These are phyloP conservation scores for Yponomeuta evonymella DNA, from an alignment of 2,888 invertebrate species.

Conservation along the genomic window DNA sequence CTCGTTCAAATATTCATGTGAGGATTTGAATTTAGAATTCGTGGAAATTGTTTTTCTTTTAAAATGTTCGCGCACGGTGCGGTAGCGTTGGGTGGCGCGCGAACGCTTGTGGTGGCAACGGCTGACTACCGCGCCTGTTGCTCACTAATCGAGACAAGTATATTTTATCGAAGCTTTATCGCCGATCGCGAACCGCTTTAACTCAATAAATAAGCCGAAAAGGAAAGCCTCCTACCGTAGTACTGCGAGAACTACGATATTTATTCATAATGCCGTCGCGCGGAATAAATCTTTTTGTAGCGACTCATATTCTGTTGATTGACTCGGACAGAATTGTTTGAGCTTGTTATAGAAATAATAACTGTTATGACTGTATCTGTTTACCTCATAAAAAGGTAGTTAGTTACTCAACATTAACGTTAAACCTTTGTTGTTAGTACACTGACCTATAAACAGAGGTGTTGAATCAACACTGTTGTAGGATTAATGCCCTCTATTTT, in stretches of 20 bases:
- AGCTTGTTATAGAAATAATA: not conserved
- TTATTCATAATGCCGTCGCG: not conserved
- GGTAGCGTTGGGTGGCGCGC: constrained; percentile 21
- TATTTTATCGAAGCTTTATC: constrained; percentile 30
- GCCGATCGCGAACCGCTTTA: constrained; percentile 22
- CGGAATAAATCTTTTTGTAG: not conserved
- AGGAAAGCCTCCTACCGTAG: constrained; percentile 28
- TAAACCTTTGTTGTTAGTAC: not conserved
- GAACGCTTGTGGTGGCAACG: constrained; percentile 24
- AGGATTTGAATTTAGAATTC: constrained; percentile 26
- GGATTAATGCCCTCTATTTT: not conserved
- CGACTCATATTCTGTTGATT: not conserved
- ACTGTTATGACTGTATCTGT: not conserved
- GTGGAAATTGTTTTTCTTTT: constrained; percentile 22
- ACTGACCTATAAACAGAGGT: not conserved
- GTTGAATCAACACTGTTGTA: not conserved
- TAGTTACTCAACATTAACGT: not conserved
- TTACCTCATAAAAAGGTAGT: not conserved
- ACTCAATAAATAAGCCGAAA: constrained; percentile 27
- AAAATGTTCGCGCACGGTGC: constrained; percentile 14
- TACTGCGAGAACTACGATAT: not conserved
- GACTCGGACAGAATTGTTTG: not conserved
- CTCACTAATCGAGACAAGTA: constrained; percentile 1
- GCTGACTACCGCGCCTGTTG: constrained; percentile 25
- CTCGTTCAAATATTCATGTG: constrained; percentile 18